phyloP scores from a whole-genome alignment of 2,113 vertebrate species.

The Scomber colias region DNA sequence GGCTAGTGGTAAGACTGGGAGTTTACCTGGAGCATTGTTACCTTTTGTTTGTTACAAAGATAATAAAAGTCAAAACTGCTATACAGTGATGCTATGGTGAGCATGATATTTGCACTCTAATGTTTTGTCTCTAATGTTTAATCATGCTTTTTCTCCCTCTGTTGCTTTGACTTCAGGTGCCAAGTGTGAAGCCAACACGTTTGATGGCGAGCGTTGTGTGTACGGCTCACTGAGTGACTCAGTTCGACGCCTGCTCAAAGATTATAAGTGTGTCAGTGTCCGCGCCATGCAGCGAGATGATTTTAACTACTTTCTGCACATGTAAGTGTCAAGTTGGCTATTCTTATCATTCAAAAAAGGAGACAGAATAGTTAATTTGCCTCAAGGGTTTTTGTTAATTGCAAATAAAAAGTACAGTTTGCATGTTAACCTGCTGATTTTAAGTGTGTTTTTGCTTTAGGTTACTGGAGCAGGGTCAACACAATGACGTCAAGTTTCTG shows the following conservation, averaged over 20 bases:
- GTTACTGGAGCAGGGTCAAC: constrained; percentile 92
- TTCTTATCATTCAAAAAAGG: not conserved
- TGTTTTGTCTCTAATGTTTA: not conserved
- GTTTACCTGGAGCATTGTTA: not conserved
- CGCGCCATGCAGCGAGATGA: constrained; percentile 92
- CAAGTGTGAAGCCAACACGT: constrained; percentile 97
- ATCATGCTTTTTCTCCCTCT: not conserved
- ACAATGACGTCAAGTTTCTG: constrained; percentile 92
- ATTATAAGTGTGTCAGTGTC: constrained; percentile 94
- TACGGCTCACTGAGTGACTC: constrained; percentile 93
- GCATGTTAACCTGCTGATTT: not conserved
- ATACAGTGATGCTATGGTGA: not conserved
- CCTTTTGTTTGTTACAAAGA: not conserved
- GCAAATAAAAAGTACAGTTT: not conserved
- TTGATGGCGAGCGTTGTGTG: constrained; percentile 94
- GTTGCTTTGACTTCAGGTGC: constrained; percentile 84
- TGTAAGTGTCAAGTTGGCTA: constrained; percentile 78
- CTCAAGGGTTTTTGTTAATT: not conserved
- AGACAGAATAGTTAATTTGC: not conserved
- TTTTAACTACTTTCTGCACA: constrained; percentile 93
- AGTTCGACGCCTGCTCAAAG: constrained; percentile 91
- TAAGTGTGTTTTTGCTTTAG: constrained; percentile 69
- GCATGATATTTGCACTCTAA: not conserved
- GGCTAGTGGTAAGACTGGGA: constrained; percentile 89
- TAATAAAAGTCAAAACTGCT: not conserved